Evolutionary conservation across 2,113 vertebrate species (phyloP).

Genomic region (Dissostichus mawsoni): DNA sequence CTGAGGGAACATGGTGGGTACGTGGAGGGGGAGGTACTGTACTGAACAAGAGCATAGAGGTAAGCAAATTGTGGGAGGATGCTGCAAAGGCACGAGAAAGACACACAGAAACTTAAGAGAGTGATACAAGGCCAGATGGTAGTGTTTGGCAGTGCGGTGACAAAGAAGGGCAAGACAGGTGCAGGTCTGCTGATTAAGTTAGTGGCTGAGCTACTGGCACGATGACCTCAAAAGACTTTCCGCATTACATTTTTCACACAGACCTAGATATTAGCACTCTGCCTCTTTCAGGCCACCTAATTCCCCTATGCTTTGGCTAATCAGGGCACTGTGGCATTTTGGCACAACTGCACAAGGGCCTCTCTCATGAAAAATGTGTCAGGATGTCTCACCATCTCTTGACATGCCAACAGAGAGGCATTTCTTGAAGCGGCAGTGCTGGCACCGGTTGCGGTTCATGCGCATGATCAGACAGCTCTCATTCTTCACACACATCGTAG

Average conservation of each 20-base stretch:
- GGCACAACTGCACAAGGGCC: conserved; percentile 23
- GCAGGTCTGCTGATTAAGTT: conserved; percentile 47
- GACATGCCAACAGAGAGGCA: conserved; percentile 89
- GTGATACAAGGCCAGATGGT: conserved; percentile 52
- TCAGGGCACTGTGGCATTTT: conserved; percentile 59
- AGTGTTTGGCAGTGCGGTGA: conserved; percentile 34
- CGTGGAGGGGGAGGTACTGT: conserved; percentile 51
- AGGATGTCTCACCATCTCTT: conserved; percentile 84
- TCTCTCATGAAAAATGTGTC: conserved; percentile 48
- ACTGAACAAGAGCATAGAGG: conserved; percentile 47
- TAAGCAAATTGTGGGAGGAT: conserved; percentile 54
- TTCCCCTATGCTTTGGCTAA: conserved; percentile 55
- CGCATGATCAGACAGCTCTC: conserved; percentile 87
- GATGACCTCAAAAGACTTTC: conserved; percentile 74
- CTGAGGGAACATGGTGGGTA: conserved; percentile 73
- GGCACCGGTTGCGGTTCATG: conserved; percentile 88
- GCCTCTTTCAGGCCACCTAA: conserved; percentile 29
- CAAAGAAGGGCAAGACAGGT: conserved; percentile 42
- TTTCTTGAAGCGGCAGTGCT: conserved; percentile 89
- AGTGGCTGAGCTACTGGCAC: conserved; percentile 71
- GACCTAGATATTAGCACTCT: conserved; percentile 56
- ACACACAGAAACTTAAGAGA: conserved; percentile 58
- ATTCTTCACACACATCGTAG: conserved; percentile 89
- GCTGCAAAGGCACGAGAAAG: conserved; percentile 64
- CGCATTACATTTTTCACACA: conserved; percentile 65